Base-by-base conservation (phyloP, 2,113 vertebrate genomes). In the Meleagris gallopavo region DNA sequence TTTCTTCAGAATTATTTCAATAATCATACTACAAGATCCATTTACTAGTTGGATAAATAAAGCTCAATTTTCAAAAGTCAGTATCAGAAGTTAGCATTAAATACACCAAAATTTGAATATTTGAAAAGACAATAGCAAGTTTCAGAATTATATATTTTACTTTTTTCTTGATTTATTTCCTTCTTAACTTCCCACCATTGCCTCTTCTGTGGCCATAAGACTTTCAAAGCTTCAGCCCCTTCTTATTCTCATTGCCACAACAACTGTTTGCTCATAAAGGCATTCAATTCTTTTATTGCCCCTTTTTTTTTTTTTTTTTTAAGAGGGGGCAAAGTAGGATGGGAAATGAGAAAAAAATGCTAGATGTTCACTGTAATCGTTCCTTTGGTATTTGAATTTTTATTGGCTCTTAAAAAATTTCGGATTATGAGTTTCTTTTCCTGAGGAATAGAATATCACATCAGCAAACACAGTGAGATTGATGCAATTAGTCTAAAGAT, bases 321-420 rank as follows among this genome's bases (percentile, higher is more conserved):
- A 4, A 6, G 21, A 11, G 24, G 24, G 0, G 1, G 8, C 6
- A 7, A 4, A 3, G 72, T 9, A 3, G 27, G 50, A 15, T 30
- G 29, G 7, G n/a, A 94, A 91, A 76, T 38, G 6, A 65, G 61
- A 80, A 87, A 48, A 95, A 92, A 83, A 45, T 48, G 16, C 29
- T 83, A 66, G 13, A 54, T 70, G 38, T 55, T 87, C 75, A 81
- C 8, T 48, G 38, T 36, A 71, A 69, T 60, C 11, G 5, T 18
- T 74, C n/a, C 32, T 88, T 87, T 64, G 27, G 57, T 77, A 69
- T 94, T 94, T 93, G 87, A 90, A 70, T 82, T 93, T 93, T 83
- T 84, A 95, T 86, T 93, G 21, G 10, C 48, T 54, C n/a, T 62
- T 90, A 70, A 88, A 93, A 94, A 62, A 24, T 29, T 58, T 86